Percentiles rank a stretch among this genome's conserved stretches.
These are phyloP conservation scores for Sinopyrophorus schimmeli DNA, from an alignment of 2,888 invertebrate species.

Conservation along the genomic window DNA sequence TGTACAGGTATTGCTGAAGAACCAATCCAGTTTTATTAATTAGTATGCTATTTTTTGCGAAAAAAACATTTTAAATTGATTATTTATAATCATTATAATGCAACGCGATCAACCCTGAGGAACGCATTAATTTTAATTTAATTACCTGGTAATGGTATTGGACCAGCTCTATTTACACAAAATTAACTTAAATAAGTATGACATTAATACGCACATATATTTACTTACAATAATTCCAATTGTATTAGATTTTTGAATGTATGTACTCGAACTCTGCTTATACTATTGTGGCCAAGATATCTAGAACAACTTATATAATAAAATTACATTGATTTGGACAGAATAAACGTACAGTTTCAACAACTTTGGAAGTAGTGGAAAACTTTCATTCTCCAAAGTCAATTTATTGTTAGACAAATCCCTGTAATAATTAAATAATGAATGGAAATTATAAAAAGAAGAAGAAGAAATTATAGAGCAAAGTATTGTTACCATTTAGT, in stretches of 20 bases:
- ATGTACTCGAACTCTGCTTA: constrained; percentile 54
- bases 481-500: background rate
- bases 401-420: constrained; percentile 58
- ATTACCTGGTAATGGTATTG: too few species aligned
- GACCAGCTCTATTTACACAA: too few species aligned
- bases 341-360: constrained; percentile 56
- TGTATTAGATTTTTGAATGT: constrained; percentile 55
- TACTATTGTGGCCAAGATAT: constrained; percentile 55
- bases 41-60: too few species aligned
- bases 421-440: constrained; percentile 17
- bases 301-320: constrained; percentile 46
- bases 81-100: too few species aligned
- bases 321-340: constrained; percentile 2
- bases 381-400: constrained; percentile 52
- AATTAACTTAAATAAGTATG: too few species aligned
- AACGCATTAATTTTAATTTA: too few species aligned
- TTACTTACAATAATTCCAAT: constrained; percentile 58
- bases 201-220: too few species aligned
- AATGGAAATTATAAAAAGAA: background rate
- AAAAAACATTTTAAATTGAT: too few species aligned
- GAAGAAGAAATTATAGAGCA: background rate
- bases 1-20: too few species aligned
- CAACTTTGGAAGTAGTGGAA: constrained; percentile 56
- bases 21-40: too few species aligned
- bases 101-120: too few species aligned